Evolutionary conservation across 2,113 vertebrate genomes (phyloP).

Genomic region (Desmodus rotundus): DNA sequence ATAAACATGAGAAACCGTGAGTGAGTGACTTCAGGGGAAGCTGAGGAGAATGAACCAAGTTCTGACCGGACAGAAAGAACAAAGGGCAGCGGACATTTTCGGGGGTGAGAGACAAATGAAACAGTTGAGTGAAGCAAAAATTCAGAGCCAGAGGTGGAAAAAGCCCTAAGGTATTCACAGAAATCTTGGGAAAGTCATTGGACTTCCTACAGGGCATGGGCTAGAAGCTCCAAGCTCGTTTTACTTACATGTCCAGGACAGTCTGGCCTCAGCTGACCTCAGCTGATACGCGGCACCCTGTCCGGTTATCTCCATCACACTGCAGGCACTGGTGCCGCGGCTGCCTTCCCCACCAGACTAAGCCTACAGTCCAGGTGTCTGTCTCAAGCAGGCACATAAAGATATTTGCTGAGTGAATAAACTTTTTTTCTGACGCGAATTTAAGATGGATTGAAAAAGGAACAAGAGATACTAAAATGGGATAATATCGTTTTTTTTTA

Average conservation of each 20-base stretch:
- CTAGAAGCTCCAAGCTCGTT: background rate
- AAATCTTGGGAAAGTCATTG: background rate
- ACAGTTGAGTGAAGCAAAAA: background rate
- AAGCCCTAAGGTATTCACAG: background rate
- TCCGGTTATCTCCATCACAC: accelerated
- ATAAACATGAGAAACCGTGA: background rate
- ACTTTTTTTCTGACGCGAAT: background rate
- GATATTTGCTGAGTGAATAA: background rate
- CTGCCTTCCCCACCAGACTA: background rate
- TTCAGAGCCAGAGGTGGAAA: background rate
- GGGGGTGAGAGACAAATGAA: background rate
- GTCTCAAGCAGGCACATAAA: background rate
- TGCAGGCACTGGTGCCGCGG: too few species aligned
- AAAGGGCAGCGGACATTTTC: background rate
- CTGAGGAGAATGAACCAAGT: background rate
- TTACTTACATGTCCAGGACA: background rate
- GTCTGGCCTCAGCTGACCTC: background rate
- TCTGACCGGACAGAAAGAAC: background rate
- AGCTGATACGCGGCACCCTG: background rate
- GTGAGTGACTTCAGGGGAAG: background rate
- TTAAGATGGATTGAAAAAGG: background rate
- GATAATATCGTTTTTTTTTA: background rate
- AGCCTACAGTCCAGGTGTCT: accelerated
- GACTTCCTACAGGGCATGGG: background rate
- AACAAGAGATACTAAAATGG: background rate